These are phyloP conservation scores for Prionchulus punctatus DNA, from an alignment of 2,888 invertebrate genomes.

Conservation along the genomic window DNA sequence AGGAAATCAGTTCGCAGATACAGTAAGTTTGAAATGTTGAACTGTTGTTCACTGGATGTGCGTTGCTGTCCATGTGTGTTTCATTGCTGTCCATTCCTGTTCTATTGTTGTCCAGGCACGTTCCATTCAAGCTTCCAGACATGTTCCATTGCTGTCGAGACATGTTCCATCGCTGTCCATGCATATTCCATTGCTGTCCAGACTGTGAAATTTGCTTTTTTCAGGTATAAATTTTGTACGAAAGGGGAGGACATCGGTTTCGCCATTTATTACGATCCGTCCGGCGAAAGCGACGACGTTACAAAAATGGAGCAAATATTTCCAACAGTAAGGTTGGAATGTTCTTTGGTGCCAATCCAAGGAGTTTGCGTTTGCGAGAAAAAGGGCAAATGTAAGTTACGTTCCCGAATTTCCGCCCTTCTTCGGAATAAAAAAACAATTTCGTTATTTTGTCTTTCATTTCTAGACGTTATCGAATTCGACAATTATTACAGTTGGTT, in stretches of 20 bases:
- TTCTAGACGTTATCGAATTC: constrained; percentile 28
- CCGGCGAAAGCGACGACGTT: constrained; percentile 19
- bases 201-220: no score
- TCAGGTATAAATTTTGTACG: constrained; percentile 29
- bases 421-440: background rate
- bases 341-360: constrained; percentile 26
- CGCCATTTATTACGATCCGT: constrained; percentile 24
- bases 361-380: constrained; percentile 22
- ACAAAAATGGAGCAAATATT: constrained; percentile 28
- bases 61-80: no score
- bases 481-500: constrained; percentile 32
- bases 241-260: constrained; percentile 30
- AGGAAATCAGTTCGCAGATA: constrained; percentile 19
- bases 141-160: no score
- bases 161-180: no score
- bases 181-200: background rate
- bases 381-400: constrained; percentile 24
- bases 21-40: constrained; percentile 13
- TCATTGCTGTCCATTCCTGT: no score
- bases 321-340: constrained; percentile 29
- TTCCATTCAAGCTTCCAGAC: no score
- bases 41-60: no score
- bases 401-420: background rate
- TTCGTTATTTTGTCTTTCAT: background rate
- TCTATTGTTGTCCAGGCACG: background rate